Conservation (phyloP, 1,140 invertebrate species). For the Drosophila insularis region DNA sequence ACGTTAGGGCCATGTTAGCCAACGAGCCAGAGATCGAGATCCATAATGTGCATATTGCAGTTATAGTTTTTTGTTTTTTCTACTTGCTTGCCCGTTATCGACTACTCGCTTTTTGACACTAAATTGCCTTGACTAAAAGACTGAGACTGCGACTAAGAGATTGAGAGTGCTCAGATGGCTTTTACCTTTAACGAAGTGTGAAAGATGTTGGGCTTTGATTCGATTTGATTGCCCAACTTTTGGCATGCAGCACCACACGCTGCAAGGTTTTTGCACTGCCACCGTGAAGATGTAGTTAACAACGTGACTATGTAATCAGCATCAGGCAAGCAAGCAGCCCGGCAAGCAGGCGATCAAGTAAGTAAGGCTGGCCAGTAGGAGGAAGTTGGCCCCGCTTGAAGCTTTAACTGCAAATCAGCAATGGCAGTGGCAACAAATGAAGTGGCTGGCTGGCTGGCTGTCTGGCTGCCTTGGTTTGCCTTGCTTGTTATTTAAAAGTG, state of each 20-base stretch:
- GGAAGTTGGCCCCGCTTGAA: constrained; percentile 54
- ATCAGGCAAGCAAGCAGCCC: constrained; percentile 23
- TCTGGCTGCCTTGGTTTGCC: constrained; percentile 10
- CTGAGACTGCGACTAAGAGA: background rate
- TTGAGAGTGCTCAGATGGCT: constrained; percentile 29
- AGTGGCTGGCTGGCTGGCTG: constrained; percentile 6
- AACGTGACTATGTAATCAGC: constrained; percentile 79
- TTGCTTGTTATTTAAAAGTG: constrained; percentile 31
- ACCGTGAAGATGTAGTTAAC: constrained; percentile 79
- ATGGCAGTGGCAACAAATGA: constrained; percentile 19
- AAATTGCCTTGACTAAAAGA: constrained; percentile 65
- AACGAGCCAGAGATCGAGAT: constrained; percentile 46
- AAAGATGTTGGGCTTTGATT: constrained; percentile 75
- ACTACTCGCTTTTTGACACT: constrained; percentile 71
- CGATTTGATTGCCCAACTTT: constrained; percentile 71
- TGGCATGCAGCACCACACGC: constrained; percentile 64
- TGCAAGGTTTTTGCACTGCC: constrained; percentile 53
- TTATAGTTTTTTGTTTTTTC: constrained; percentile 18
- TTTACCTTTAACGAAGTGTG: constrained; percentile 78
- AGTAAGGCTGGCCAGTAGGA: constrained; percentile 33
- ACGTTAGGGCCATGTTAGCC: constrained; percentile 69
- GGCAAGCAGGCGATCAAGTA: background rate
- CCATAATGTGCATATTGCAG: constrained; percentile 76
- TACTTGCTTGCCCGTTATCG: constrained; percentile 43
- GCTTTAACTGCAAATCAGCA: constrained; percentile 33